Percentiles rank a stretch among this genome's conserved stretches.
Evolutionary conservation across 1,140 invertebrate genomes (phyloP).

Genomic region (Archivesica marissinica): DNA sequence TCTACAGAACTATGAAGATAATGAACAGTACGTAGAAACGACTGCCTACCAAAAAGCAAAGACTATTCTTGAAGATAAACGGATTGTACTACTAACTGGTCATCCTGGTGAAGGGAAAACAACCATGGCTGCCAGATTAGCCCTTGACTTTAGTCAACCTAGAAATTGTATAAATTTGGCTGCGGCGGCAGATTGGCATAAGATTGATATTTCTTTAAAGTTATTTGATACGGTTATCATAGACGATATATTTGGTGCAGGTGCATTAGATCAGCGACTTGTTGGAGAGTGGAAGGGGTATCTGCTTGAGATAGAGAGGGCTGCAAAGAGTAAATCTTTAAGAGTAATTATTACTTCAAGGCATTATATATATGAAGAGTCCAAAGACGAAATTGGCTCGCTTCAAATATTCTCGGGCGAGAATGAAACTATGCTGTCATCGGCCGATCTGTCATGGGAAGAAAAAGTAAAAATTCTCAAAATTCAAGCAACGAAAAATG

Average conservation of each 20-base stretch:
- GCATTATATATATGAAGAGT: constrained; percentile 42
- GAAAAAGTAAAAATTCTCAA: constrained; percentile 21
- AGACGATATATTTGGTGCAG: constrained; percentile 53
- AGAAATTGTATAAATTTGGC: constrained; percentile 5
- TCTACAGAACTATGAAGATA: constrained; percentile 14
- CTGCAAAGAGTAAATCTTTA: not conserved
- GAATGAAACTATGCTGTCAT: not conserved
- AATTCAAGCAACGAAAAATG: not conserved
- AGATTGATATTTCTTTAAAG: constrained; percentile 23
- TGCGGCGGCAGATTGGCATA: not conserved
- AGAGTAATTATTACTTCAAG: constrained; percentile 37
- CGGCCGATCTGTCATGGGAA: not conserved
- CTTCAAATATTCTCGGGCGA: not conserved
- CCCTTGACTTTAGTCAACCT: not conserved
- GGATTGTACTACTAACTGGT: constrained; percentile 14
- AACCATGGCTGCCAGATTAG: constrained; percentile 39
- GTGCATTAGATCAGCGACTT: constrained; percentile 22
- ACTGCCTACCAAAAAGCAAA: not conserved
- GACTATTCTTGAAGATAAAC: not conserved
- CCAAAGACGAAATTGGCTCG: not conserved
- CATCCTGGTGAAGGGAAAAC: constrained; percentile 58
- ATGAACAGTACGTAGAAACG: constrained; percentile 22
- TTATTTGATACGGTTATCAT: constrained; percentile 30
- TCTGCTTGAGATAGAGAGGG: constrained; percentile 27
- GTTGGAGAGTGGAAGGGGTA: constrained; percentile 9